phyloP scores from a whole-genome alignment of 2,113 vertebrate species.

The Saguinus imperator region DNA sequence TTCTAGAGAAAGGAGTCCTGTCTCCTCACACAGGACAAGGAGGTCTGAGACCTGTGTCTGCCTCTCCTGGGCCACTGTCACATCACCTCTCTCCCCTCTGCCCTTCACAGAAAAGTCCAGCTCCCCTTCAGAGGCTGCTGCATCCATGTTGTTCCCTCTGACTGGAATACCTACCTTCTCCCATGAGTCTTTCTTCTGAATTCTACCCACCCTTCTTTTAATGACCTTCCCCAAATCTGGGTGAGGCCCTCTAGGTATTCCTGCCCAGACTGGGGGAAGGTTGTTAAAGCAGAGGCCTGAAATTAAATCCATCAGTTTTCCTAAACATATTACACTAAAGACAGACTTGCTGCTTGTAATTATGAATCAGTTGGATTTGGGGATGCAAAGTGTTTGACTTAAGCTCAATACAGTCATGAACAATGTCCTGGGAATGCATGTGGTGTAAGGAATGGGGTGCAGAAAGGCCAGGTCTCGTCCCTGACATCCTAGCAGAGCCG shows the following conservation, averaged over 20 bases:
- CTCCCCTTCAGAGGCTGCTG: neutral
- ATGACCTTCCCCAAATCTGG: neutral
- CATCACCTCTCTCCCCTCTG: neutral
- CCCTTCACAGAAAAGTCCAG: neutral
- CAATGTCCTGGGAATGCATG: conserved; percentile 86
- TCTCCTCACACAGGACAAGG: neutral
- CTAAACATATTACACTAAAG: conserved; percentile 88
- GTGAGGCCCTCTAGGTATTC: neutral
- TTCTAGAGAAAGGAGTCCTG: neutral
- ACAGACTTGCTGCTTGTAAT: conserved; percentile 87
- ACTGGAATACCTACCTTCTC: neutral
- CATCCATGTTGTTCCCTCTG: neutral
- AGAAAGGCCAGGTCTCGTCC: neutral
- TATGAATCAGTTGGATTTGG: conserved; percentile 89
- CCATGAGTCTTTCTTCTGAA: neutral
- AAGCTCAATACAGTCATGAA: conserved; percentile 87
- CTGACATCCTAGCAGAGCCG: neutral
- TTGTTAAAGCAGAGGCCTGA: conserved; percentile 29
- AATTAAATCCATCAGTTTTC: conserved; percentile 91
- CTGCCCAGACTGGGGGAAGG: too few relatives aligned
- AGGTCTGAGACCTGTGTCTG: neutral
- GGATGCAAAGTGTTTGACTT: conserved; percentile 87
- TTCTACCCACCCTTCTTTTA: neutral
- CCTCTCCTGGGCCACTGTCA: neutral
- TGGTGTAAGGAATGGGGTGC: conserved; percentile 60